Conservation (phyloP, 1,140 invertebrate genomes). For the Gonatopus flavifemur region DNA sequence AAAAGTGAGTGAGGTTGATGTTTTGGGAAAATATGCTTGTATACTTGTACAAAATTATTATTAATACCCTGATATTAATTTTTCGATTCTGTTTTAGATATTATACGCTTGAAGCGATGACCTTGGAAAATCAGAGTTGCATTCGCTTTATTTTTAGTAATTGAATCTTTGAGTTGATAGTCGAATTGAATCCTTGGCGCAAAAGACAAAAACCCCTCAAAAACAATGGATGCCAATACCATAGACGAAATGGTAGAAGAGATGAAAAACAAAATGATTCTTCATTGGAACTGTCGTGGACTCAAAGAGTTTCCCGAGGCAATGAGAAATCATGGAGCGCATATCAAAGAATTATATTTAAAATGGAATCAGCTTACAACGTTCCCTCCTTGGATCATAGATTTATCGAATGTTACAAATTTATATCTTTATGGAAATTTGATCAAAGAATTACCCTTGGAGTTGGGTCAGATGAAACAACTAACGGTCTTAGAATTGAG, state of each 20-base stretch:
- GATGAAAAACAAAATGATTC: slow-evolving; percentile 35
- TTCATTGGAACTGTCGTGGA: slow-evolving; percentile 48
- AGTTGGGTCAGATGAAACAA: slow-evolving; percentile 31
- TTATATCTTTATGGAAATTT: slow-evolving; percentile 44
- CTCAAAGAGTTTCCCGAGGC: slow-evolving; percentile 36
- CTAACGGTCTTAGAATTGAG: slow-evolving; percentile 41
- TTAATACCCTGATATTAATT: too few relatives aligned
- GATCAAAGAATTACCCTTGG: slow-evolving; percentile 32
- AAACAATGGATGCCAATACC: slow-evolving; percentile 34
- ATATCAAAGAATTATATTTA: slow-evolving; percentile 45
- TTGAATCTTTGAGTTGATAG: too few relatives aligned
- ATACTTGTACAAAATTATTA: too few relatives aligned
- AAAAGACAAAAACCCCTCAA: too few relatives aligned
- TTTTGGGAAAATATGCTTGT: too few relatives aligned
- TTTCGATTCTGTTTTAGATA: too few relatives aligned
- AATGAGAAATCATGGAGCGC: slow-evolving; percentile 27
- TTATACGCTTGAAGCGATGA: too few relatives aligned
- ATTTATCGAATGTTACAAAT: slow-evolving; percentile 42
- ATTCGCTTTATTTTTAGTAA: too few relatives aligned
- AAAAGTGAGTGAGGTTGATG: too few relatives aligned
- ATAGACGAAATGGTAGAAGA: slow-evolving; percentile 38
- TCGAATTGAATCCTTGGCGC: too few relatives aligned
- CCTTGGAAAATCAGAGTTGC: too few relatives aligned
- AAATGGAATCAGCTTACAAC: slow-evolving; percentile 42
- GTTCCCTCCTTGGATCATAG: slow-evolving; percentile 40